Evolutionary conservation across 2,888 invertebrate genomes (phyloP).

Genomic region (Blastobasis adustella): DNA sequence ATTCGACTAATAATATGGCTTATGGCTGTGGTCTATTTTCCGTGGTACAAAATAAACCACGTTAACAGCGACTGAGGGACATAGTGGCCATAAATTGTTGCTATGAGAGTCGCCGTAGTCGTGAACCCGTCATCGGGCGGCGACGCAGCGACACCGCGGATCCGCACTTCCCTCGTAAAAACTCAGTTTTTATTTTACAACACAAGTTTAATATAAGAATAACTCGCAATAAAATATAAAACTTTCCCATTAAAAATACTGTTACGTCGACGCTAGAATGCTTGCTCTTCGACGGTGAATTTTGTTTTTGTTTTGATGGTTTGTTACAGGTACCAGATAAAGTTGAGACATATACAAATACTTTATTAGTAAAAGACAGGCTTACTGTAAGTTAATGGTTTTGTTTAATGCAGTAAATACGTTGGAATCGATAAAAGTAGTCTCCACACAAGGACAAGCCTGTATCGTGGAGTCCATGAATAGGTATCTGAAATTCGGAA

Average conservation of each 20-base stretch:
- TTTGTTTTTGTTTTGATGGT: neutral
- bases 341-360: no score
- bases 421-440: no score
- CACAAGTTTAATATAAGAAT: conserved; percentile 16
- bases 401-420: no score
- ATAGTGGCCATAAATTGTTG: conserved; percentile 47
- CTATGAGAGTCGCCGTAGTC: conserved; percentile 34
- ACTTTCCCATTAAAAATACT: neutral
- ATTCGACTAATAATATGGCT: no score
- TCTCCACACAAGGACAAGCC: no score
- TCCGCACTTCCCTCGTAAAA: conserved; percentile 47
- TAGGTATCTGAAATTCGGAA: no score
- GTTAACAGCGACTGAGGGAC: conserved; percentile 18
- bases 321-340: no score
- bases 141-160: conserved; percentile 19
- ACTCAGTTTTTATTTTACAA: conserved; percentile 24
- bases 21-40: conserved; percentile 34
- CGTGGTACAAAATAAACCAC: conserved; percentile 52
- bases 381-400: no score
- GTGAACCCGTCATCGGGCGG: conserved; percentile 47
- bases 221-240: conserved; percentile 9
- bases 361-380: no score
- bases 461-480: no score
- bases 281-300: neutral
- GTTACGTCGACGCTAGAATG: neutral